A percentile compares a stretch with the other conserved stretches of the same genome.
Conservation (phyloP, 2,113 vertebrate species). For the Amazona vittata region DNA sequence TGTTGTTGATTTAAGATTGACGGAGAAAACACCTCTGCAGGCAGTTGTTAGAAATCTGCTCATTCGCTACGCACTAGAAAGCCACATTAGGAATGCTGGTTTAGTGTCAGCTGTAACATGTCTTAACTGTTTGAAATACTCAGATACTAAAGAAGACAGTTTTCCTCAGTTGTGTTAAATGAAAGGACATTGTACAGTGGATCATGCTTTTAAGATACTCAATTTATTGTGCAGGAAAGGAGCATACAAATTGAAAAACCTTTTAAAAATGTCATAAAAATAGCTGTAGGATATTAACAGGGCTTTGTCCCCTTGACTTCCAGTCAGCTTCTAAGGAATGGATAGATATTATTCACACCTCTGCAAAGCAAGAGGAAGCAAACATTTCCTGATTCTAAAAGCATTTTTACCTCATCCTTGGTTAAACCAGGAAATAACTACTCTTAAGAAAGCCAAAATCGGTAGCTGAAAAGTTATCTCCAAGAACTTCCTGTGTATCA, state of each 20-base stretch:
- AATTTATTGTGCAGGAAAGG: background rate
- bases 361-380: constrained; percentile 23
- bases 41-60: background rate
- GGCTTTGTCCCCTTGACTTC: background rate
- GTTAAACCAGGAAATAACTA: constrained; percentile 4
- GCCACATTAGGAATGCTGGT: background rate
- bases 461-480: background rate
- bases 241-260: background rate
- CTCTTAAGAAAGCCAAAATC: background rate
- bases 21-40: background rate
- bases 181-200: background rate
- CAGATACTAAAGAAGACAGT: background rate
- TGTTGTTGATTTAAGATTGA: background rate
- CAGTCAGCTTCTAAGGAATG: background rate
- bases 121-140: background rate
- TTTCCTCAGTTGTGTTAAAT: background rate
- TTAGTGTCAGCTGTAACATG: background rate
- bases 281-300: background rate
- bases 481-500: background rate
- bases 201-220: background rate
- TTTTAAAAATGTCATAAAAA: background rate
- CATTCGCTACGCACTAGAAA: background rate
- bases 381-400: constrained; percentile 57
- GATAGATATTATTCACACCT: background rate
- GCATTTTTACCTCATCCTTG: background rate